phyloP scores from a whole-genome alignment of 2,888 invertebrate species.

The Bursaphelenchus okinawaensis region DNA sequence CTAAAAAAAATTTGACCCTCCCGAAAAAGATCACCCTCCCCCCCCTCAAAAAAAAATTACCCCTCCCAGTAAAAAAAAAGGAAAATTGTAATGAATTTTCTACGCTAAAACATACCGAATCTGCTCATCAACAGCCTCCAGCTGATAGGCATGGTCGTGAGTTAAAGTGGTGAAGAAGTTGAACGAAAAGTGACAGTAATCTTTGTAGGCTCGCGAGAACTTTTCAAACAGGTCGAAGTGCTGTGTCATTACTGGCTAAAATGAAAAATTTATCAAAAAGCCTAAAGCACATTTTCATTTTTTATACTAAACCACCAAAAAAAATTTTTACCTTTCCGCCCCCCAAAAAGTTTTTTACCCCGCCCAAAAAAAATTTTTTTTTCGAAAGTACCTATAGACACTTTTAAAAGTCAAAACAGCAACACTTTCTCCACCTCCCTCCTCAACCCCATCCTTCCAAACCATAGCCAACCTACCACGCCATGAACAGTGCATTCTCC shows the following conservation, averaged over 20 bases:
- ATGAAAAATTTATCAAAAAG: neutral
- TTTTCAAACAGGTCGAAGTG: conserved; percentile 46
- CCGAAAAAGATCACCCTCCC: no score
- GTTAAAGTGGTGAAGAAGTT: conserved; percentile 58
- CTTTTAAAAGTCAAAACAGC: no score
- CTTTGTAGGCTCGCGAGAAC: conserved; percentile 52
- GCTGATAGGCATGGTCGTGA: conserved; percentile 57
- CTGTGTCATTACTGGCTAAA: conserved; percentile 22
- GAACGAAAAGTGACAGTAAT: conserved; percentile 58
- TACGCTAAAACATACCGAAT: conserved; percentile 8
- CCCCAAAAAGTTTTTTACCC: no score
- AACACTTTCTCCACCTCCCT: neutral
- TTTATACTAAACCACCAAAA: no score
- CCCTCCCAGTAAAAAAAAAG: no score
- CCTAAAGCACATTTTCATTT: no score
- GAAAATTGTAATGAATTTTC: neutral
- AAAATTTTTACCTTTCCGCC: no score
- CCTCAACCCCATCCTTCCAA: neutral
- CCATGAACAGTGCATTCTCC: conserved; percentile 28
- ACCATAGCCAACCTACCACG: conserved; percentile 11
- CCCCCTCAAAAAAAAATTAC: no score
- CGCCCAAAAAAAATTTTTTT: no score
- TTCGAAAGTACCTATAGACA: no score
- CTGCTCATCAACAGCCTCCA: conserved; percentile 30
- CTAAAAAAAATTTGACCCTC: no score